These are phyloP conservation scores for Nyctibius bracteatus DNA, from an alignment of 2,113 vertebrate genomes.

Conservation along the genomic window DNA sequence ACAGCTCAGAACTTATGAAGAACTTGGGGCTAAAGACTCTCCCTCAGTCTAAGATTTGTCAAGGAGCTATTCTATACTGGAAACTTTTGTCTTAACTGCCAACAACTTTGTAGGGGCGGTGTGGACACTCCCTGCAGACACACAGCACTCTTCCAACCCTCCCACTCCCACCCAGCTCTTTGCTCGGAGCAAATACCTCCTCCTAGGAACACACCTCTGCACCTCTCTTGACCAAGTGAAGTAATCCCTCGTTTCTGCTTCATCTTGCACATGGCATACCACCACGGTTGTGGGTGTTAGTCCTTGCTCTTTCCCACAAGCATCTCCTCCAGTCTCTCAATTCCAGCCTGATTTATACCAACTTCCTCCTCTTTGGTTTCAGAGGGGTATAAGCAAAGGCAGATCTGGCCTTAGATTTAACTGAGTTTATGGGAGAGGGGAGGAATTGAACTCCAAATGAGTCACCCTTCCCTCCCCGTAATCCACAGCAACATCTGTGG, in stretches of 20 bases:
- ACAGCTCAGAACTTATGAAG: background rate
- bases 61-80: background rate
- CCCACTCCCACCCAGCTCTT: background rate
- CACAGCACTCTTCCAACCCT: background rate
- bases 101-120: background rate
- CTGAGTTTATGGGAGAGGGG: background rate
- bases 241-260: background rate
- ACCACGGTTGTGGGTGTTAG: rapidly evolving
- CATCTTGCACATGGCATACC: background rate
- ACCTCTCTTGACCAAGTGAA: background rate
- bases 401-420: background rate
- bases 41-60: background rate
- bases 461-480: background rate
- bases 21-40: background rate
- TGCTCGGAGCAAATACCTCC: background rate
- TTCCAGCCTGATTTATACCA: background rate
- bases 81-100: background rate
- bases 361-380: background rate
- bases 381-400: background rate
- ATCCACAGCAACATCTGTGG: constrained; percentile 14
- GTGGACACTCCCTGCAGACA: background rate
- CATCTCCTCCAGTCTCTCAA: background rate
- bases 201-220: background rate
- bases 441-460: constrained; percentile 10
- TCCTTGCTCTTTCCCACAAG: background rate